Conservation (phyloP, 2,888 invertebrate genomes). For the Caenorhabditis afra region DNA sequence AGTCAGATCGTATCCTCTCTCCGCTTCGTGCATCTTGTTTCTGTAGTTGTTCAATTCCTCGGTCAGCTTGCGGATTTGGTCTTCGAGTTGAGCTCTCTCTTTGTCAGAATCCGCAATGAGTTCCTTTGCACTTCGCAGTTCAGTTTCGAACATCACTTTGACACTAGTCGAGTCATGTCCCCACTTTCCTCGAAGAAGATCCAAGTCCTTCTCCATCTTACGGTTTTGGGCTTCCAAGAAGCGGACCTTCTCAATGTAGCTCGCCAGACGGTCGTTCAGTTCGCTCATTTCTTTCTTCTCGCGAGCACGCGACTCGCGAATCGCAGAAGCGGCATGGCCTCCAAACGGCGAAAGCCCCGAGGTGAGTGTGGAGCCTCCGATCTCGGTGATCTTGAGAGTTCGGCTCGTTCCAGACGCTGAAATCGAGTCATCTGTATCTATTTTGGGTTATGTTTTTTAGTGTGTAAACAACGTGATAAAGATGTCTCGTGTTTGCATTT, state of each 20-base stretch:
- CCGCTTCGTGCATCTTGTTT: conserved; percentile 61
- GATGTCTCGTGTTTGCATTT: background rate
- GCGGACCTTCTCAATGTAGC: conserved; percentile 83
- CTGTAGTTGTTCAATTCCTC: conserved; percentile 71
- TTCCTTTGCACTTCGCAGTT: conserved; percentile 64
- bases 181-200: conserved; percentile 76
- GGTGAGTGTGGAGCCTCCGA: conserved; percentile 65
- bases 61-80: conserved; percentile 70
- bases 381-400: conserved; percentile 76
- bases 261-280: conserved; percentile 83
- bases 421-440: background rate
- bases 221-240: conserved; percentile 80
- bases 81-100: conserved; percentile 65
- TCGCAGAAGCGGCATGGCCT: conserved; percentile 80
- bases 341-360: conserved; percentile 74
- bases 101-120: conserved; percentile 69
- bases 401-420: conserved; percentile 66
- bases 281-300: conserved; percentile 83
- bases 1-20: conserved; percentile 51
- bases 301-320: conserved; percentile 80
- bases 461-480: background rate
- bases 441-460: background rate
- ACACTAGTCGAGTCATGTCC: conserved; percentile 79
- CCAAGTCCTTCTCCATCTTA: conserved; percentile 77
- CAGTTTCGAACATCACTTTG: conserved; percentile 74